Conservation (phyloP, 2,113 vertebrate species). For the Campylomormyrus tamandua region DNA sequence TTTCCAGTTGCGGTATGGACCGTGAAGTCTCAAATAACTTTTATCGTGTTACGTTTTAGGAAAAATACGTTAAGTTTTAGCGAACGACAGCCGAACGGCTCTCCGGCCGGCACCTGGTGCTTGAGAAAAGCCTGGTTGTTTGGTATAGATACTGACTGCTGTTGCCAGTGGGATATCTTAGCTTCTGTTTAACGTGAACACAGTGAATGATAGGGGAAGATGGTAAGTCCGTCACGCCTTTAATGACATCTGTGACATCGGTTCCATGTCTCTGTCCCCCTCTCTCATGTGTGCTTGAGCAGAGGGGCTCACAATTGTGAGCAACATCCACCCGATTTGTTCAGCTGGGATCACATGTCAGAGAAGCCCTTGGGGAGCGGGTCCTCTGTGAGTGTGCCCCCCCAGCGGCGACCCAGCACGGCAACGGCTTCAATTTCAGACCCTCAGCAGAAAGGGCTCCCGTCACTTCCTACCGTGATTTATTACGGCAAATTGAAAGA, state of each 20-base stretch:
- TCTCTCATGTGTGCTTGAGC: slow-evolving; percentile 27
- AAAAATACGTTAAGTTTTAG: slow-evolving; percentile 21
- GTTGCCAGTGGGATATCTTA: slow-evolving; percentile 8
- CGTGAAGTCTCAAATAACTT: slow-evolving; percentile 29
- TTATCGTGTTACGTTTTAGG: slow-evolving; percentile 44
- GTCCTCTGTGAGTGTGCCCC: slow-evolving; percentile 39
- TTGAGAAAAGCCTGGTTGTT: slow-evolving; percentile 39
- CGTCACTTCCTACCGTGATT: slow-evolving; percentile 47
- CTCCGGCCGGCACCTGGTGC: slow-evolving; percentile 46
- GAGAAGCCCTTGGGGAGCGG: neutral
- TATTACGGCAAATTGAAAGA: slow-evolving; percentile 46
- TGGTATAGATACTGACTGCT: slow-evolving; percentile 36
- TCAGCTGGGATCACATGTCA: slow-evolving; percentile 31
- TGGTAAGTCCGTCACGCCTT: neutral
- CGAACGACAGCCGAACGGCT: slow-evolving; percentile 11
- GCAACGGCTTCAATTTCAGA: slow-evolving; percentile 52
- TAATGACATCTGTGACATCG: neutral
- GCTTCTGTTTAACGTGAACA: slow-evolving; percentile 6
- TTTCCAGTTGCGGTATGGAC: slow-evolving; percentile 40
- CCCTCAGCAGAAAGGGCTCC: slow-evolving; percentile 49
- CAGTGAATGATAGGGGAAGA: neutral
- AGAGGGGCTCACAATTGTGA: slow-evolving; percentile 9
- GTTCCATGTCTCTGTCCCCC: slow-evolving; percentile 1
- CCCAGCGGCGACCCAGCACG: slow-evolving; percentile 29
- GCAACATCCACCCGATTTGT: slow-evolving; percentile 38